Base-by-base conservation (phyloP, 2,797 vertebrate species). In the Eurystomus glaucurus region DNA sequence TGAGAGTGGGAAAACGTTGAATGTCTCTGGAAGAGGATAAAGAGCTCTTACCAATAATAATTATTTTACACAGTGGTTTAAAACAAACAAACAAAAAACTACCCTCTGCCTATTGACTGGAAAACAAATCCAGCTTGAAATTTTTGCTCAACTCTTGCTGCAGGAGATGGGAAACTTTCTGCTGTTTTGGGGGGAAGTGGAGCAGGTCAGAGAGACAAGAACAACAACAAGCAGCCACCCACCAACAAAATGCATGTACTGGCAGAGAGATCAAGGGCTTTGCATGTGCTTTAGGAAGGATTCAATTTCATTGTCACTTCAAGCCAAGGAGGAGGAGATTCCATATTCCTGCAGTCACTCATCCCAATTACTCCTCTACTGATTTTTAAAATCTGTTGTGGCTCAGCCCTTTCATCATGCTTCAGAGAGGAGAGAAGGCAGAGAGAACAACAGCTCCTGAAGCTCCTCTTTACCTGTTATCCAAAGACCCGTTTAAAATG, bases 241-340 rank as follows among this genome's bases (percentile, higher is more conserved):
- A 35, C 77, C 85, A 96, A 66, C 85, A 91, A 88, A 94, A 94
- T 10, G 16, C 45, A 33, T 48, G 72, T 31, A 50, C 64, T 89
- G 75, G 85, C 81, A 88, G 72, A 69, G 61, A 86, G 80, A 96
- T 90, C 93, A 96, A 96, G 91, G 58, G 83, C 70, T 91, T 72
- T 90, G 70, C 74, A 52, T 77, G 50, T 26, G 33, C 82, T 94
- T 91, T 66, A 86, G 85, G 83, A 95, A 92, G 80, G 90, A 84
- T 94, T 96, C 26, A 10, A 92, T 97, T 92, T 95, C 83, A 76
- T 88, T 84, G 88, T 93, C 80, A 88, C 69, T 90, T 93, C 80
- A 86, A 80, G 83, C 83, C 66, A 85, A 65, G 50, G 7, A 83
- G 89, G 76, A 95, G 82, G 85, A 75, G 93, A 92, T 82, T 93